phyloP scores from a whole-genome alignment of 2,888 invertebrate genomes.

The Ryuthela nishihirai region DNA sequence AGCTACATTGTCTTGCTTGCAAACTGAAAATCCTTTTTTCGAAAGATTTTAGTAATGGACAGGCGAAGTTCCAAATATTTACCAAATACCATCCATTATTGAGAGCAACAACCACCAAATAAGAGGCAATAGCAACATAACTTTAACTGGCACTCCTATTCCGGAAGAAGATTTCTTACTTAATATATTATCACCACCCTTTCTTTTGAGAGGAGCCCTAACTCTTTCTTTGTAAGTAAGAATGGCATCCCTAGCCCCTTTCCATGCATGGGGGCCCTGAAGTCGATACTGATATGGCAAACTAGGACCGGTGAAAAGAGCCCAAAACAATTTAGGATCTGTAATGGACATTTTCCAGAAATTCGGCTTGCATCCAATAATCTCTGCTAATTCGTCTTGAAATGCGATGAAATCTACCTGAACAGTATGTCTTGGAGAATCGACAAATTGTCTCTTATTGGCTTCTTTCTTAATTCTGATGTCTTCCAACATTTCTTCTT shows the following conservation, averaged over 20 bases:
- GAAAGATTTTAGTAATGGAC: too few species aligned
- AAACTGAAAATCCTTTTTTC: too few species aligned
- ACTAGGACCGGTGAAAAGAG: slow-evolving; percentile 47
- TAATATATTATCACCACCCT: slow-evolving; percentile 1
- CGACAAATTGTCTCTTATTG: slow-evolving; percentile 38
- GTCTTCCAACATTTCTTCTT: slow-evolving; percentile 25
- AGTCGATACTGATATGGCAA: slow-evolving; percentile 51
- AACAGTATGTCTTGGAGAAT: slow-evolving; percentile 35
- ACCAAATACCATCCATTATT: too few species aligned
- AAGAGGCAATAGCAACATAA: slow-evolving; percentile 19
- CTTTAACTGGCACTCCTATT: neutral
- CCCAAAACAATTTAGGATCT: slow-evolving; percentile 44
- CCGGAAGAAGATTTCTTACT: neutral
- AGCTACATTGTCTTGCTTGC: too few species aligned
- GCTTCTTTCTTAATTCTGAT: slow-evolving; percentile 10
- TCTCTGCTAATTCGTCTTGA: slow-evolving; percentile 53
- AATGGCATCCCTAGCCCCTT: slow-evolving; percentile 53
- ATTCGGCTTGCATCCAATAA: slow-evolving; percentile 51
- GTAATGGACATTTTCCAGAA: slow-evolving; percentile 46
- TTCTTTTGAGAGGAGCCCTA: slow-evolving; percentile 34
- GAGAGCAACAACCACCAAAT: slow-evolving; percentile 11
- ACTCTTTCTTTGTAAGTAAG: slow-evolving; percentile 44
- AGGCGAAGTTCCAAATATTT: too few species aligned
- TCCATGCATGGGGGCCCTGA: slow-evolving; percentile 51
- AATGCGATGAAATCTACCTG: slow-evolving; percentile 43